Evolutionary conservation across 2,888 invertebrate species (phyloP).

Genomic region (Liodrosophila aerea): DNA sequence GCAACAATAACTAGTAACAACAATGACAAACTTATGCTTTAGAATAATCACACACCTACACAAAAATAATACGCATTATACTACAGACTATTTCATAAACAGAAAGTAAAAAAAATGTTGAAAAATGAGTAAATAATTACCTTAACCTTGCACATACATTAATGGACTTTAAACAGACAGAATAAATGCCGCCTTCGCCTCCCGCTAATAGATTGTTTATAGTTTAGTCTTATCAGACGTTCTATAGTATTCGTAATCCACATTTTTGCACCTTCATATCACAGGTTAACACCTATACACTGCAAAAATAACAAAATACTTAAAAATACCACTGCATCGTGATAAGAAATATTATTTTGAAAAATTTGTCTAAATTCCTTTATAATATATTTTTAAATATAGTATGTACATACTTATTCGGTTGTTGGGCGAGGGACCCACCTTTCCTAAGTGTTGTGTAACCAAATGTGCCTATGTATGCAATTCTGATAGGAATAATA

Average conservation of each 20-base stretch:
- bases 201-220: slow-evolving; percentile 4
- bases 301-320: slow-evolving; percentile 2
- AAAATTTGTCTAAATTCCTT: slow-evolving; percentile 15
- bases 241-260: not conserved
- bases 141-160: slow-evolving; percentile 54
- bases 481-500: slow-evolving; percentile 46
- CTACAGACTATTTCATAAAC: slow-evolving; percentile 7
- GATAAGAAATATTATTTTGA: slow-evolving; percentile 30
- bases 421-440: slow-evolving; percentile 39
- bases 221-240: slow-evolving; percentile 32
- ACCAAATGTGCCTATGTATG: slow-evolving; percentile 43
- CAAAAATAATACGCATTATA: slow-evolving; percentile 12
- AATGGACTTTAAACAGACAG: slow-evolving; percentile 56
- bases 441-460: slow-evolving; percentile 46
- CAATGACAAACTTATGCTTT: slow-evolving; percentile 52
- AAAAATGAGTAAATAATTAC: slow-evolving; percentile 66
- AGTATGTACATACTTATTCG: slow-evolving; percentile 9
- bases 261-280: slow-evolving; percentile 40
- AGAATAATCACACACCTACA: slow-evolving; percentile 74
- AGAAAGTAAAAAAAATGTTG: not conserved
- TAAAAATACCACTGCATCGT: slow-evolving; percentile 13
- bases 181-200: no score
- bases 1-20: slow-evolving; percentile 12
- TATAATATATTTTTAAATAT: slow-evolving; percentile 15
- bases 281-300: slow-evolving; percentile 29